phyloP scores from a whole-genome alignment of 2,113 vertebrate genomes.

The Perognathus longimembris region DNA sequence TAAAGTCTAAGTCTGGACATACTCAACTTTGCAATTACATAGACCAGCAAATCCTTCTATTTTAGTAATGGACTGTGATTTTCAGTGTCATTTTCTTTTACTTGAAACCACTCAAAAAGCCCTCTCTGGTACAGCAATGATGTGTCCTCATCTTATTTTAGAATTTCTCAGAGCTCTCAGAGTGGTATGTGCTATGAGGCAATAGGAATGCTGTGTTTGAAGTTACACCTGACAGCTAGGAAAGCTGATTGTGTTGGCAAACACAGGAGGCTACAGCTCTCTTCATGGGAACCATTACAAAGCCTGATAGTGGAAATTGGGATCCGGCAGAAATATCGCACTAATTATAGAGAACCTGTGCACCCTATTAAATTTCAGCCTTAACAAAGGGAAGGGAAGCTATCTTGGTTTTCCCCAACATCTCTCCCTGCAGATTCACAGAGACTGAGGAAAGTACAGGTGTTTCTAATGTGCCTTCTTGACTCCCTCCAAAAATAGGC shows the following conservation, averaged over 20 bases:
- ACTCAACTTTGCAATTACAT: neutral
- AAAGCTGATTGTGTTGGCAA: neutral
- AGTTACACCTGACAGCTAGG: neutral
- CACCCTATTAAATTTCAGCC: neutral
- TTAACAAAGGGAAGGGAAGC: neutral
- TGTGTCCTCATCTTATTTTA: neutral
- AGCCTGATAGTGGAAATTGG: neutral
- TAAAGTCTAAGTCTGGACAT: neutral
- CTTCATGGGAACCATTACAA: neutral
- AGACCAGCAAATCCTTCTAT: neutral
- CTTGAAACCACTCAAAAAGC: neutral
- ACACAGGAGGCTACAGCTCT: no score
- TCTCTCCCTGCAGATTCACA: no score
- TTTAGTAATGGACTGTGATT: neutral
- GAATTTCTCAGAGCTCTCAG: neutral
- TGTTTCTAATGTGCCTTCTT: no score
- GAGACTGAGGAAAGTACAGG: no score
- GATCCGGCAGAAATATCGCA: neutral
- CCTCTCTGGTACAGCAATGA: neutral
- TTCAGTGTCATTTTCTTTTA: neutral
- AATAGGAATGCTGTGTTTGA: neutral
- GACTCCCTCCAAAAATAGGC: neutral
- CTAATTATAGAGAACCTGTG: neutral
- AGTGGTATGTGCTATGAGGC: neutral
- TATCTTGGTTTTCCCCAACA: no score